Base-by-base conservation (phyloP, 2,113 vertebrate genomes). In the Vulpes lagopus region DNA sequence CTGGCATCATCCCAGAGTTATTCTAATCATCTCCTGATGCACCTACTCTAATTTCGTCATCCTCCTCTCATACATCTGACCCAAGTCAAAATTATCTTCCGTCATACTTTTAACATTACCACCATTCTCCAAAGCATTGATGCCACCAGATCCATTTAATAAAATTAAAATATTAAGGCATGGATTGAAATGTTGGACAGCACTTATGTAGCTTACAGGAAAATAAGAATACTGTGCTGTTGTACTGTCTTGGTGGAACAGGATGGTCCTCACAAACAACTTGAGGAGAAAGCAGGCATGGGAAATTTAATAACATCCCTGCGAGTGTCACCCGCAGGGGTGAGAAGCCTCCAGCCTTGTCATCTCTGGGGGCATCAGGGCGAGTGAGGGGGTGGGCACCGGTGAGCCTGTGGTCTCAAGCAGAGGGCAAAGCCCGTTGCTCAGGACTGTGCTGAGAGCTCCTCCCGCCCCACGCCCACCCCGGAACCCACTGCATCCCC, bases 351-450 rank as follows among this genome's bases (percentile, higher is more conserved):
- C 49, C 23, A 20, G 57, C 43, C 22, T 69, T 55, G n/a, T 35
- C 30, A 12, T n/a, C 25, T 49, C 12, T 8, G 20, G 12, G 0
- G 8, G 22, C 15, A 17, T 17, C 3, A 0, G 0, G 25, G 67
- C 10, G 22, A 25, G 65, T 1, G 55, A n/a, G 23, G 78, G 53
- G 17, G 20, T 2, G n/a, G 38, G 19, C 6, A 2, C 8, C 20
- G 20, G 11, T 2, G 67, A 25, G 91, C 20, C 69, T 53, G 25
- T 14, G 1, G 16, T 43, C 38, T 80, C 71, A 30, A 2, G 8
- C 5, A 1, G 32, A 38, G 11, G 12, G 80, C 27, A 25, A 23
- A 30, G 17, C 38, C 2, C 6, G 30, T 25, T 8, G n/a, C 25
- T 62, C 60, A 30, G 76, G 55, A 62, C 11, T 11, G 38, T 8